Conservation (phyloP, 1,140 invertebrate genomes). For the Magallana ariakensis region DNA sequence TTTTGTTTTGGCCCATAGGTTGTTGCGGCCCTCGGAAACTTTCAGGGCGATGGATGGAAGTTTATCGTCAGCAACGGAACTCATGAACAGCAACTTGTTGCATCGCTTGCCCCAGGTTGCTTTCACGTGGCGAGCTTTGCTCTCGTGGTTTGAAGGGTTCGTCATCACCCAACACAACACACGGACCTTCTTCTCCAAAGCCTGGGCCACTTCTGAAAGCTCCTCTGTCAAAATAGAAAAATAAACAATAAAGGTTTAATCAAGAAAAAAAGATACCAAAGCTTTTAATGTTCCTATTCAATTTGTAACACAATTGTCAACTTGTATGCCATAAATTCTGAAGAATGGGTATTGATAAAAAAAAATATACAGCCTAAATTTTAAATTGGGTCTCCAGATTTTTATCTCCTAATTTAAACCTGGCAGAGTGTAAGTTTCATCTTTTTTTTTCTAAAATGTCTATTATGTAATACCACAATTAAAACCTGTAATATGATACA, state of each 20-base stretch:
- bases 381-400: too few relatives aligned
- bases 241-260: background rate
- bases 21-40: slow-evolving; percentile 71
- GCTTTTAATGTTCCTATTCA: too few relatives aligned
- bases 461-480: too few relatives aligned
- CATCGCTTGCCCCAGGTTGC: slow-evolving; percentile 82
- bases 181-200: slow-evolving; percentile 79
- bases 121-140: slow-evolving; percentile 94
- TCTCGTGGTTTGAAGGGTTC: slow-evolving; percentile 91
- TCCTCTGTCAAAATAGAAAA: slow-evolving; percentile 59
- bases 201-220: slow-evolving; percentile 58
- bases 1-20: slow-evolving; percentile 77
- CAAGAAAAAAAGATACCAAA: too few relatives aligned
- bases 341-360: too few relatives aligned
- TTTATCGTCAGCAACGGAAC: slow-evolving; percentile 68
- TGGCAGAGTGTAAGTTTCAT: too few relatives aligned
- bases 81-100: slow-evolving; percentile 80
- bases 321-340: too few relatives aligned
- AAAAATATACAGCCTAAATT: too few relatives aligned
- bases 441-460: too few relatives aligned
- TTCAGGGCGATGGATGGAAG: slow-evolving; percentile 65
- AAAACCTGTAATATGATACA: too few relatives aligned
- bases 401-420: too few relatives aligned
- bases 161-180: slow-evolving; percentile 98
- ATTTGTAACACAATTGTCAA: too few relatives aligned